phyloP scores from a whole-genome alignment of 2,113 vertebrate genomes.

The Spizaetus ornatus region DNA sequence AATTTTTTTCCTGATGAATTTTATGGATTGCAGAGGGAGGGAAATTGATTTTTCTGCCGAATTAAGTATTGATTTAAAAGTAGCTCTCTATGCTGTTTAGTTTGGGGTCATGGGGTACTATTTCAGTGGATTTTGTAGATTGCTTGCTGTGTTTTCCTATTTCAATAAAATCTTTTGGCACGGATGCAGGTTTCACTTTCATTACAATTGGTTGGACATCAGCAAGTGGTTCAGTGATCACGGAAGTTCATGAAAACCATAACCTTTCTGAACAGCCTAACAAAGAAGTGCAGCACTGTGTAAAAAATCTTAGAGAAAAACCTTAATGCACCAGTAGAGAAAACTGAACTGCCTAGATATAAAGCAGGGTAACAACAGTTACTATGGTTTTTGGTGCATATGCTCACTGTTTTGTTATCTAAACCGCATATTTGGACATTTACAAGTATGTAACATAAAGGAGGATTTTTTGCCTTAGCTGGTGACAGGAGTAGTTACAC shows the following conservation, averaged over 20 bases:
- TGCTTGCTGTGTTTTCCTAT: slow-evolving; percentile 33
- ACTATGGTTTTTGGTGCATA: background rate
- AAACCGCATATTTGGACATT: background rate
- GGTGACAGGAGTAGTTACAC: background rate
- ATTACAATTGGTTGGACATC: background rate
- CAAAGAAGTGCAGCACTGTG: background rate
- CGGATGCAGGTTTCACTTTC: background rate
- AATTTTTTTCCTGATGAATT: slow-evolving; percentile 53
- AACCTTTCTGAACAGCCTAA: background rate
- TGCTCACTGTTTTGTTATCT: background rate
- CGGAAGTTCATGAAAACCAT: background rate
- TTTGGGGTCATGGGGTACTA: slow-evolving; percentile 9
- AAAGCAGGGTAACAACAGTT: background rate
- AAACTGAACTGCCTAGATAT: background rate
- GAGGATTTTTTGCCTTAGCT: background rate
- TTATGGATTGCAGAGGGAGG: slow-evolving; percentile 31
- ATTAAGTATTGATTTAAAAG: slow-evolving; percentile 59
- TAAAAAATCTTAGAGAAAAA: background rate
- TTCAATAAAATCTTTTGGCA: background rate
- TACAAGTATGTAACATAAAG: background rate
- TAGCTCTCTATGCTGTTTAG: slow-evolving; percentile 7
- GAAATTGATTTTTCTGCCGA: slow-evolving; percentile 62
- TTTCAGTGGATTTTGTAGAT: slow-evolving; percentile 38
- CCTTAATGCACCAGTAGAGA: background rate
- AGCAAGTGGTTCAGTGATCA: background rate